Base-by-base conservation (phyloP, 2,113 vertebrate genomes). In the Sinocyclocheilus grahami region DNA sequence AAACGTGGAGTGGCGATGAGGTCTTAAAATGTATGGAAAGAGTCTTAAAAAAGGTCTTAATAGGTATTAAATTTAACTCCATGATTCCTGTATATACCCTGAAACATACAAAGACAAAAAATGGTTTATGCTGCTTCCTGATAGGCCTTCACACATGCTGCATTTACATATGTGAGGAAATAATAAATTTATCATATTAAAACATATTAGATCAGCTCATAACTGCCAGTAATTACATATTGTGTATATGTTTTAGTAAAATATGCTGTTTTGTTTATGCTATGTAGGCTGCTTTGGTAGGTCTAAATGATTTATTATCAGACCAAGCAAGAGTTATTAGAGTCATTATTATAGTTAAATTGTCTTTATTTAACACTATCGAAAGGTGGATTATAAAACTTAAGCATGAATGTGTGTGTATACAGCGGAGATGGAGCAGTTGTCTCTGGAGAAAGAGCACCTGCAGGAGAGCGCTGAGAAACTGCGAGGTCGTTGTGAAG, bases 391-490 rank as follows among this genome's bases (percentile, higher is more conserved):
- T 65, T 81, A 1, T 48, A 48, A 63, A 80, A n/a, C 12, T 8
- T 75, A 48, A 75, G 72, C 5, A 10, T 48, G 62, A 63, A 42
- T 86, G 79, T 87, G 83, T 82, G 80, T 78, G 33, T 87, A 42
- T 90, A 98, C 97, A 91, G 94, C 90, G 72, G 95, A 96, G 93
- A 90, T 96, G 88, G 93, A 95, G 92, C 95, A 96, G 92, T 94
- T 97, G 93, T 93, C 88, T 86, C 93, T 96, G 92, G 97, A 97
- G 94, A 97, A 96, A 86, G 93, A 90, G 18, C 95, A 97, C 88
- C 91, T 96, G 12, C 92, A 92, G 89, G 94, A 95, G 87, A 95
- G 93, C 14, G 91, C 96, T 86, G 94, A 94, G 89, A 96, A 95
- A 90, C 92, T 96, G 92, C 94, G 94, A 94, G 93, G 93, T 87